Base-by-base conservation (phyloP, 2,888 invertebrate species). In the Phyto melanocephala region DNA sequence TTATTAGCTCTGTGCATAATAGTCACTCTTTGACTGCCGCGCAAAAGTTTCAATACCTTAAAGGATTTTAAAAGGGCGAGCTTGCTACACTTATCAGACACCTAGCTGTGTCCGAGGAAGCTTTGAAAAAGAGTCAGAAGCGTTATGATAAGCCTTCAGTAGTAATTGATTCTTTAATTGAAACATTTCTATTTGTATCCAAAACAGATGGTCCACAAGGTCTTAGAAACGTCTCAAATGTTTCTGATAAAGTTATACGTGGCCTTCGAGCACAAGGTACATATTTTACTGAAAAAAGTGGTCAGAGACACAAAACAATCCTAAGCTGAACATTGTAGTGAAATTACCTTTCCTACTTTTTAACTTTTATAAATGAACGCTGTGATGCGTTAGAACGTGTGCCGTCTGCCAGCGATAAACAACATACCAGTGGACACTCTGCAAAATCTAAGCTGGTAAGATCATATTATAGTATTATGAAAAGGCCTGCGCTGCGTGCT, bases 151-250 rank as follows among this genome's bases (percentile, higher is more conserved):
- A 79, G 13, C 68, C 63, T 4, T 62, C 68, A 8, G 20, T 84
- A 22, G 70, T 81, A 10, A 70, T 75, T 8, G 50, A 82, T 70
- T 78, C 71, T 2, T 62, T 78, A n/a, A 81, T 81, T 35, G 50
- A 74, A n/a, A n/a, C n/a, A n/a, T n/a, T n/a, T n/a, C n/a, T n/a
- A n/a, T n/a, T n/a, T n/a, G n/a, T n/a, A n/a, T n/a, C n/a, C n/a
- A n/a, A n/a, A n/a, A n/a, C n/a, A n/a, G n/a, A n/a, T n/a, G n/a
- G n/a, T n/a, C n/a, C n/a, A n/a, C n/a, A n/a, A n/a, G n/a, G n/a
- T n/a, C n/a, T n/a, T n/a, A n/a, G n/a, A n/a, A n/a, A n/a, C n/a
- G n/a, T n/a, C n/a, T n/a, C n/a, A n/a, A n/a, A n/a, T n/a, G n/a
- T n/a, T n/a, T n/a, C n/a, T n/a, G n/a, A n/a, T n/a, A n/a, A n/a